A percentile compares a stretch with the other conserved stretches of the same genome.
Evolutionary conservation across 2,888 invertebrate genomes (phyloP).

Genomic region (Drosophila mettleri): DNA sequence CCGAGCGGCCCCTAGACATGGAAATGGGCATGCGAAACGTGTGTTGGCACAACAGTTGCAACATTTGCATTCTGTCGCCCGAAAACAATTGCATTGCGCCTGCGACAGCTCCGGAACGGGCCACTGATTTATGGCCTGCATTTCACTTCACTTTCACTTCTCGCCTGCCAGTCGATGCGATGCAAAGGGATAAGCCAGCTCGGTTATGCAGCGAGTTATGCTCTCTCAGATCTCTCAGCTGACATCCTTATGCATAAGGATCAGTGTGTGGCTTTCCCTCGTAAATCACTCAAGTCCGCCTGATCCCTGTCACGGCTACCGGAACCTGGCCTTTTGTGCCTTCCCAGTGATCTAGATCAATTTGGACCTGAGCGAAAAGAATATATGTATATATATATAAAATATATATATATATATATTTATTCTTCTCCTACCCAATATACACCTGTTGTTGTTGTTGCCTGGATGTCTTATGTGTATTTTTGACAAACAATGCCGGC

Average conservation of each 20-base stretch:
- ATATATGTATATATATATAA: no score
- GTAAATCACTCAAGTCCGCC: constrained; percentile 69
- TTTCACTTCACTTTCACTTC: constrained; percentile 77
- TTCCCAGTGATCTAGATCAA: constrained; percentile 20
- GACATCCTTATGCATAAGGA: constrained; percentile 30
- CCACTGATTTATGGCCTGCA: constrained; percentile 62
- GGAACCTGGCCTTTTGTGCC: constrained; percentile 28
- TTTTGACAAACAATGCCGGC: constrained; percentile 80
- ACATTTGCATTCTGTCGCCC: constrained; percentile 64
- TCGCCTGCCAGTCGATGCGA: constrained; percentile 3
- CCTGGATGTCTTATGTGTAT: constrained; percentile 54
- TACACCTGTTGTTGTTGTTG: constrained; percentile 24
- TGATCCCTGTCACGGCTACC: constrained; percentile 28
- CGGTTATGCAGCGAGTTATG: constrained; percentile 30
- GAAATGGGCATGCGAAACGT: constrained; percentile 42
- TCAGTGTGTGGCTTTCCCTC: constrained; percentile 49
- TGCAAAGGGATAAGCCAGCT: constrained; percentile 38
- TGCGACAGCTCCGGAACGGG: constrained; percentile 28
- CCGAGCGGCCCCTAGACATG: constrained; percentile 27
- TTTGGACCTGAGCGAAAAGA: not conserved
- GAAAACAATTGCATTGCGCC: constrained; percentile 51
- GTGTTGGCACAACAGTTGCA: constrained; percentile 74
- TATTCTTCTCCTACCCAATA: not conserved
- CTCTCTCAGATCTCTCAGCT: constrained; percentile 24
- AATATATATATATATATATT: not conserved